Conservation (phyloP, 2,888 invertebrate genomes). For the Dichetophora obliterata region DNA sequence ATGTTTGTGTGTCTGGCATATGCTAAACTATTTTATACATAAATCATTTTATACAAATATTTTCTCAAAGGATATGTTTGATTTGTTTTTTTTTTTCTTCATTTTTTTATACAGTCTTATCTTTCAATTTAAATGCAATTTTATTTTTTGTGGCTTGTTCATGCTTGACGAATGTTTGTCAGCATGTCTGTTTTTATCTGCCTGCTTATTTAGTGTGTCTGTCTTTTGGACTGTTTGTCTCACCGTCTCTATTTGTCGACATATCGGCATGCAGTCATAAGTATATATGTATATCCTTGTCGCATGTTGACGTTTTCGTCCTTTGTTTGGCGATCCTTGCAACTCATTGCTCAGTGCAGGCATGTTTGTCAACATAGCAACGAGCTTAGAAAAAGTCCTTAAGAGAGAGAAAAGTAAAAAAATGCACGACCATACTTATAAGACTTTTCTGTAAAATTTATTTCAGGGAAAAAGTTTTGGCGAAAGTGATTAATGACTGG, state of each 20-base stretch:
- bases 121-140: too few species aligned
- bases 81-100: too few species aligned
- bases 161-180: too few species aligned
- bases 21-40: too few species aligned
- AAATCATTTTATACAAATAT: too few species aligned
- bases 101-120: too few species aligned
- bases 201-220: too few species aligned
- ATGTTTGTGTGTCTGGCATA: too few species aligned
- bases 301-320: not conserved
- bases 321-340: not conserved
- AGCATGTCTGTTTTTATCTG: not conserved
- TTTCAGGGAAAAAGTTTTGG: slow-evolving; percentile 13
- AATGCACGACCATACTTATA: not conserved
- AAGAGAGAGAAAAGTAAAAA: too few species aligned
- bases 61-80: too few species aligned
- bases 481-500: slow-evolving; percentile 28
- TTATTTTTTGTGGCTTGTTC: too few species aligned
- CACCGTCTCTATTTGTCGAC: not conserved
- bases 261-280: too few species aligned
- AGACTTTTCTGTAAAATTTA: slow-evolving; percentile 19
- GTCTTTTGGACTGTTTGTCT: not conserved
- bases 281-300: not conserved
- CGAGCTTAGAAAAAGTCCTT: not conserved
- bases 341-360: not conserved
- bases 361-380: not conserved